Base-by-base conservation (phyloP, 1,140 invertebrate genomes). In the Palaemon carinicauda region DNA sequence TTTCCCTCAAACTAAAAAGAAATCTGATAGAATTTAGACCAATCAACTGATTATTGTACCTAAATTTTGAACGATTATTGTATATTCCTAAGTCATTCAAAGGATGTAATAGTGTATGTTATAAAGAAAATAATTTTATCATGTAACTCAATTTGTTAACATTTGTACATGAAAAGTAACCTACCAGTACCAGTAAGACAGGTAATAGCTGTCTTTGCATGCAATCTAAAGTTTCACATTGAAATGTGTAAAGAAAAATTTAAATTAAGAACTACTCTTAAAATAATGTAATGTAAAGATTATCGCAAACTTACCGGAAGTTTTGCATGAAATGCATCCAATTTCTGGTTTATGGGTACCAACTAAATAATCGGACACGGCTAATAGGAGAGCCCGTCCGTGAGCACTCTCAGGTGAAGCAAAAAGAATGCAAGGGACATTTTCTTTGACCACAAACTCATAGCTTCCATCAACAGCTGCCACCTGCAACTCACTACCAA, bases 311-410 rank as follows among this genome's bases (percentile, higher is more conserved):
- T 53, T 9, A 83, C 73, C 65, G 0, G 17, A 2, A 21, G 71
- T 41, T 14, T 53, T 24, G 53, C 81, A 83, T 17, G 51, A 14
- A 7, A 50, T 15, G 9, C 81, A 83, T 15, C 81, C 81, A 31
- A 31, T 50, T 1, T 31, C 52, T 2, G 81, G 81, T 10, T 54
- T 27, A 12, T 75, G 81, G 27, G 10, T 17, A 51, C 69, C 71
- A 24, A 69, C 53, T 52, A 83, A 27, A 53, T 83, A 83, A 33
- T 83, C 81, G 14, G 81, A 75, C 3, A 83, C 51, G 9, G 81
- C 51, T 15, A 83, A 73, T 0, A 83, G 51, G 19, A 83, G 71
- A 24, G 71, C 51, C 10, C 81, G 56, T 33, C 33, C 81, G 50
- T 75, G 69, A 2, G 21, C 14, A 41, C 81, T 83, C 14, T 71